Percentiles rank a stretch among this genome's conserved stretches.
Conservation (phyloP, 2,888 invertebrate species). For the Ichneumoninae sp. region DNA sequence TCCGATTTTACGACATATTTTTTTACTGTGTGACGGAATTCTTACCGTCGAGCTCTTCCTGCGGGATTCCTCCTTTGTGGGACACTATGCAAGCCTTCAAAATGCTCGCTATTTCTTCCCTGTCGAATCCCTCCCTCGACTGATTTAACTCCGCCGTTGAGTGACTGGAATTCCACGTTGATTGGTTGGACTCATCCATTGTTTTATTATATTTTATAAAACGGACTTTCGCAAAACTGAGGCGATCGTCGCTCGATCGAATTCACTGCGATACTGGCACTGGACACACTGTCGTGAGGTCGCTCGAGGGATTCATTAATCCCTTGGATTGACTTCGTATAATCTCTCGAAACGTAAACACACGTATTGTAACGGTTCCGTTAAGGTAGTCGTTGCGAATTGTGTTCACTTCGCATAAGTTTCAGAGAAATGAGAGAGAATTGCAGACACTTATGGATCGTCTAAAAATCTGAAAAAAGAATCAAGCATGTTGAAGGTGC, state of each 20-base stretch:
- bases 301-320: slow-evolving; percentile 20
- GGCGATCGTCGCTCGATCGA: slow-evolving; percentile 19
- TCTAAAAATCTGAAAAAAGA: too few species aligned
- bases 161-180: neutral
- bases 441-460: too few species aligned
- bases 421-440: too few species aligned
- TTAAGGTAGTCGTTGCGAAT: neutral
- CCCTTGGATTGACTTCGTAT: neutral
- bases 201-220: neutral
- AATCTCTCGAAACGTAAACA: slow-evolving; percentile 1
- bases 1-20: too few species aligned
- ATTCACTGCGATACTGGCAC: slow-evolving; percentile 12
- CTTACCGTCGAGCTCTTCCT: slow-evolving; percentile 66
- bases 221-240: neutral
- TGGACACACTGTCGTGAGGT: neutral
- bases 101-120: slow-evolving; percentile 39
- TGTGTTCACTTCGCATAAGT: too few species aligned
- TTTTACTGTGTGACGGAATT: neutral
- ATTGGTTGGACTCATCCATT: neutral
- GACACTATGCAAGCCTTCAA: slow-evolving; percentile 65
- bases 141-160: neutral
- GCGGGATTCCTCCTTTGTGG: slow-evolving; percentile 67
- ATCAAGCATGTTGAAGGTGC: too few species aligned
- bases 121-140: neutral
- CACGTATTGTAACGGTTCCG: neutral